Evolutionary conservation across 2,888 invertebrate genomes (phyloP).

Genomic region (Thymelicus lineola): DNA sequence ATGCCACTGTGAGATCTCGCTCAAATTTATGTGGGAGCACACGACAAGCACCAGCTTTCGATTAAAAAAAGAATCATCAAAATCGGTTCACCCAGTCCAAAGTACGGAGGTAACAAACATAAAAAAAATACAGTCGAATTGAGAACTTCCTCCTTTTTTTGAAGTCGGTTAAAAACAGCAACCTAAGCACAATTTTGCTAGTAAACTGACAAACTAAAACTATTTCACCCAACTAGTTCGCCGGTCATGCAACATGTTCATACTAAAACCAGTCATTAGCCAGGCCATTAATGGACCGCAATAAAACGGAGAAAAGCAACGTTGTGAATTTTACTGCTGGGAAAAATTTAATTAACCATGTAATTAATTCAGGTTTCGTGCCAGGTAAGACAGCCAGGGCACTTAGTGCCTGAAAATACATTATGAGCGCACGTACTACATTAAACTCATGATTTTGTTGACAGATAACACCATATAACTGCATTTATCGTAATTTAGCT

Average conservation of each 20-base stretch:
- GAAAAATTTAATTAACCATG: constrained; percentile 58
- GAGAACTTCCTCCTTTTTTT: too few species aligned
- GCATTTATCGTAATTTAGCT: background rate
- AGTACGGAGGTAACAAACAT: too few species aligned
- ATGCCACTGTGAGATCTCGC: too few species aligned
- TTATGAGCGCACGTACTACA: constrained; percentile 41
- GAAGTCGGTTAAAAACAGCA: too few species aligned
- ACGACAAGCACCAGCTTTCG: too few species aligned
- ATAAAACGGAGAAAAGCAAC: constrained; percentile 17
- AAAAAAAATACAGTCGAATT: too few species aligned
- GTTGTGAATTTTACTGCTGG: constrained; percentile 25
- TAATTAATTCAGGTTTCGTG: constrained; percentile 63
- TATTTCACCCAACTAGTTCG: background rate
- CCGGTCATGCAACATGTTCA: constrained; percentile 3
- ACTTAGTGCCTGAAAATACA: constrained; percentile 53
- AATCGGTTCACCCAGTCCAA: too few species aligned
- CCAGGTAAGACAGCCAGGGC: constrained; percentile 46
- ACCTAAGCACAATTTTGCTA: too few species aligned
- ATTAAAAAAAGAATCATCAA: too few species aligned
- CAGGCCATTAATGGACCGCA: constrained; percentile 19
- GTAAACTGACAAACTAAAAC: background rate
- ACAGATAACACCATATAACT: background rate
- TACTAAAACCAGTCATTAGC: constrained; percentile 21
- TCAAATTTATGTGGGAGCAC: too few species aligned
- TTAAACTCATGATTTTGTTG: constrained; percentile 17